A percentile compares a stretch with the other conserved stretches of the same genome.
Conservation (phyloP, 1,140 invertebrate species). For the Zelostemma sp. region DNA sequence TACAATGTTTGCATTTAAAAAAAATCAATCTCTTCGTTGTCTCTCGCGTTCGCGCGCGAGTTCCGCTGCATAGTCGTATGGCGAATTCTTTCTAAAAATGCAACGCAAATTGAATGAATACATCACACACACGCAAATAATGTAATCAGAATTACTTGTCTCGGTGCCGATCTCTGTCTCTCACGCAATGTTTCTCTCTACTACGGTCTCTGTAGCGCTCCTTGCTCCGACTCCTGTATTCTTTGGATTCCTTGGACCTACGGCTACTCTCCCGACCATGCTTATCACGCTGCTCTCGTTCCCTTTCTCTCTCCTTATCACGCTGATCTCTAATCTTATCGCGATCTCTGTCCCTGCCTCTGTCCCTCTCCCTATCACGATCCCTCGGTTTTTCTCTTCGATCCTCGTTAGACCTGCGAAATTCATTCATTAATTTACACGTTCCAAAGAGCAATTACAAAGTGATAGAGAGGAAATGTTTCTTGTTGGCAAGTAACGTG, state of each 20-base stretch:
- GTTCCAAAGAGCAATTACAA: no score
- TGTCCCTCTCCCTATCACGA: slow-evolving; percentile 58
- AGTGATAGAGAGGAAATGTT: no score
- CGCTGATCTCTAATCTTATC: slow-evolving; percentile 58
- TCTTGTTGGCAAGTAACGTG: slow-evolving; percentile 65
- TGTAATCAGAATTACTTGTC: slow-evolving; percentile 52
- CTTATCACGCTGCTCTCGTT: slow-evolving; percentile 59
- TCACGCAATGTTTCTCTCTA: slow-evolving; percentile 56
- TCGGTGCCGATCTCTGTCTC: slow-evolving; percentile 60
- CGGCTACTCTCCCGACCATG: slow-evolving; percentile 51
- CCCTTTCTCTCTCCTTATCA: slow-evolving; percentile 55
- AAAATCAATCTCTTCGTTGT: slow-evolving; percentile 59
- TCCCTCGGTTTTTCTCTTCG: slow-evolving; percentile 58
- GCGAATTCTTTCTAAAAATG: slow-evolving; percentile 60
- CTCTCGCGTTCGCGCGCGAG: slow-evolving; percentile 64
- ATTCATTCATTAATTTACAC: not conserved
- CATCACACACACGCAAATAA: not conserved
- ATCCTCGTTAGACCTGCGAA: slow-evolving; percentile 64
- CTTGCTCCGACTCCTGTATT: slow-evolving; percentile 63
- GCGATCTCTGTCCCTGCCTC: slow-evolving; percentile 54
- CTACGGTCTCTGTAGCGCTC: slow-evolving; percentile 62
- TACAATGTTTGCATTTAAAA: no score
- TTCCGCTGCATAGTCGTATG: slow-evolving; percentile 66
- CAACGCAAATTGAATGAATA: slow-evolving; percentile 8
- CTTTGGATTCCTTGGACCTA: slow-evolving; percentile 52